phyloP scores from a whole-genome alignment of 2,888 invertebrate species.

The Sturmia bella region DNA sequence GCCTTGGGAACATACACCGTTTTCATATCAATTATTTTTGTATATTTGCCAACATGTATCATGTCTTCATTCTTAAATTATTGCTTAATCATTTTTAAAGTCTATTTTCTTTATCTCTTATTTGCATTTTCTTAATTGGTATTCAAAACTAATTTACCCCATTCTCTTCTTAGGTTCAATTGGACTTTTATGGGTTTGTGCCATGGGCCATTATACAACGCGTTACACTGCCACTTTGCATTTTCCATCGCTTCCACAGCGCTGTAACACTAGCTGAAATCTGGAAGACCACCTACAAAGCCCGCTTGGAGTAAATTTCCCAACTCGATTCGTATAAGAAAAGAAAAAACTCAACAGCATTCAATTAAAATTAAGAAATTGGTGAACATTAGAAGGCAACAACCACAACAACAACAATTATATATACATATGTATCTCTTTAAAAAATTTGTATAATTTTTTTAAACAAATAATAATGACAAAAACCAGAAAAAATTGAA shows the following conservation, averaged over 20 bases:
- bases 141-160: not conserved
- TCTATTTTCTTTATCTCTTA: not conserved
- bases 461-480: constrained; percentile 41
- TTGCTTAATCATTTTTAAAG: constrained; percentile 30
- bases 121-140: not conserved
- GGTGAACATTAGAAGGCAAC: constrained; percentile 33
- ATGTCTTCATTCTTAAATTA: constrained; percentile 57
- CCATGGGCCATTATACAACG: constrained; percentile 97
- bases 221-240: constrained; percentile 95
- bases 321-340: constrained; percentile 4
- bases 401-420: constrained; percentile 13
- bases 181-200: constrained; percentile 95
- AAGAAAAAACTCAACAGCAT: constrained; percentile 49
- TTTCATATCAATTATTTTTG: constrained; percentile 4
- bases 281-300: constrained; percentile 97
- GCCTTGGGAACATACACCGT: constrained; percentile 3
- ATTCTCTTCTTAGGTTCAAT: constrained; percentile 85
- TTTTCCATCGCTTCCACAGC: constrained; percentile 97
- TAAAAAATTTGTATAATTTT: constrained; percentile 48
- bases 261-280: constrained; percentile 97
- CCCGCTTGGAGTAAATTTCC: constrained; percentile 89
- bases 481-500: constrained; percentile 41
- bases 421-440: constrained; percentile 20
- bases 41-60: constrained; percentile 22
- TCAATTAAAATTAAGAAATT: constrained; percentile 65